Conservation (phyloP, 2,797 vertebrate genomes). For the Urosaurus nigricauda region DNA sequence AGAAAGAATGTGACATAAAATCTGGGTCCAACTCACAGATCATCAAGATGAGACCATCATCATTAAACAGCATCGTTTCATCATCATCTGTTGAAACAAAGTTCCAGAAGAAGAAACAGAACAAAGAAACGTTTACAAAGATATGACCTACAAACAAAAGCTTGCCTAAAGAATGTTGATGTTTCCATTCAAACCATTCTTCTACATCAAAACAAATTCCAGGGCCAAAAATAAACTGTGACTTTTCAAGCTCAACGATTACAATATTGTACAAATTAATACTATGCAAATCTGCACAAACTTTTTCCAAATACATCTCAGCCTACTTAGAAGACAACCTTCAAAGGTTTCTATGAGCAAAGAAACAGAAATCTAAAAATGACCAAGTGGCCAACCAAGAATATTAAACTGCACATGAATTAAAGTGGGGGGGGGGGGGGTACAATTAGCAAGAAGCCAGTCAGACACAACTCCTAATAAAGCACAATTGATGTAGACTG, state of each 20-base stretch:
- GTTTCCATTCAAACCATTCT: background rate
- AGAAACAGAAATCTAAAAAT: background rate
- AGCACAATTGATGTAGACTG: background rate
- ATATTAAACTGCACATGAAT: background rate
- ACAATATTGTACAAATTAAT: background rate
- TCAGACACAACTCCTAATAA: background rate
- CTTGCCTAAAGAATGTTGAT: slow-evolving; percentile 8
- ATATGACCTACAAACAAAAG: slow-evolving; percentile 1
- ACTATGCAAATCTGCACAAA: background rate
- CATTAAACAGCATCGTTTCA: background rate
- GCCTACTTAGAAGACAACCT: background rate
- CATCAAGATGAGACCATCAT: background rate
- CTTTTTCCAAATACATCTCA: background rate
- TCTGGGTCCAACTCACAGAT: background rate
- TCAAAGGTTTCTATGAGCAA: background rate
- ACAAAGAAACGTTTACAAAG: background rate
- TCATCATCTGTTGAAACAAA: background rate
- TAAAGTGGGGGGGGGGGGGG: background rate
- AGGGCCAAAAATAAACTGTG: background rate
- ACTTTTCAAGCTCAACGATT: background rate
- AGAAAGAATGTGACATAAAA: slow-evolving; percentile 48
- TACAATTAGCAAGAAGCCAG: background rate
- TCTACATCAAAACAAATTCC: background rate
- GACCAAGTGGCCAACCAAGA: background rate
- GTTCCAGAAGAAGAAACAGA: background rate